phyloP scores from a whole-genome alignment of 1,140 invertebrate species.

The Oppia nitens region DNA sequence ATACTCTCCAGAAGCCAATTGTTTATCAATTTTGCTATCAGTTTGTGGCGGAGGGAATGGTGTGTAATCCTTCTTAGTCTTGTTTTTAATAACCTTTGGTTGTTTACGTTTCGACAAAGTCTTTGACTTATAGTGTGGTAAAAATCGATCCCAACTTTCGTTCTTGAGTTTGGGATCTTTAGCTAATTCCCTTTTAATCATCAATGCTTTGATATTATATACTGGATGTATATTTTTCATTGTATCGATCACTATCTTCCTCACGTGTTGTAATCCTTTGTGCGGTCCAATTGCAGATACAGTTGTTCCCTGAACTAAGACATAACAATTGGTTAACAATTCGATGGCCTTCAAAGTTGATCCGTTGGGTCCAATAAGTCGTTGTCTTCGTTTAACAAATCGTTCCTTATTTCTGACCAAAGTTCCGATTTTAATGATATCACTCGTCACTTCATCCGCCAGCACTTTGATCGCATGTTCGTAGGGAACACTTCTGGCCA shows the following conservation, averaged over 20 bases:
- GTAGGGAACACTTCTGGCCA: constrained; percentile 88
- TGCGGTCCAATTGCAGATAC: constrained; percentile 89
- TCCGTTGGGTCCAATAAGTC: constrained; percentile 78
- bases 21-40: constrained; percentile 51
- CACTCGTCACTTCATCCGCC: constrained; percentile 76
- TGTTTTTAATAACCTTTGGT: constrained; percentile 53
- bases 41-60: constrained; percentile 68
- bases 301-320: constrained; percentile 94
- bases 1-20: constrained; percentile 87
- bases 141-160: constrained; percentile 92
- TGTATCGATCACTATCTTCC: constrained; percentile 83
- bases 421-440: constrained; percentile 92
- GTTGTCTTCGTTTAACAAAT: constrained; percentile 85
- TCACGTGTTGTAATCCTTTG: constrained; percentile 77
- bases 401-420: constrained; percentile 80
- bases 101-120: constrained; percentile 69
- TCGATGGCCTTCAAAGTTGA: constrained; percentile 56
- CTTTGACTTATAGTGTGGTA: constrained; percentile 89
- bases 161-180: constrained; percentile 78
- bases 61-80: constrained; percentile 78
- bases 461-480: constrained; percentile 54
- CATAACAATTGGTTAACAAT: constrained; percentile 91
- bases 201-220: constrained; percentile 92
- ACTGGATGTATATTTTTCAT: constrained; percentile 99
- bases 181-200: constrained; percentile 89